Evolutionary conservation across 1,140 invertebrate genomes (phyloP).

Genomic region (Saccostrea echinata): DNA sequence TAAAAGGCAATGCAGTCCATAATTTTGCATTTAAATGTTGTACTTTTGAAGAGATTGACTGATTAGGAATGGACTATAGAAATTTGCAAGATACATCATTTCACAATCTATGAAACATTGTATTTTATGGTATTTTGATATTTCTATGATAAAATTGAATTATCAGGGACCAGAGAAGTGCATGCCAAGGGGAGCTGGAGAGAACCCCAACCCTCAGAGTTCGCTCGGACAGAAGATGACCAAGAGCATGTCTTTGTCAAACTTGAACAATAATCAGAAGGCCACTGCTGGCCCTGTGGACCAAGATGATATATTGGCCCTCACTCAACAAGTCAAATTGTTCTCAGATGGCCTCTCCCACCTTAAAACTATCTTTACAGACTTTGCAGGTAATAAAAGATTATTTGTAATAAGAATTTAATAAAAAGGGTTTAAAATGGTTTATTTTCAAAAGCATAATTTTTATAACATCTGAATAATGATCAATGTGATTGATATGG

Average conservation of each 20-base stretch:
- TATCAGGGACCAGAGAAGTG: slow-evolving; percentile 25
- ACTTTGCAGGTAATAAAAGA: slow-evolving; percentile 76
- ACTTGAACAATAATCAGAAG: slow-evolving; percentile 63
- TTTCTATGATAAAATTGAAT: not conserved
- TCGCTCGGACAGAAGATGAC: slow-evolving; percentile 46
- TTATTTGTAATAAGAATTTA: not conserved
- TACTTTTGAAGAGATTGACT: too few species aligned
- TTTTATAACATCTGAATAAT: not conserved
- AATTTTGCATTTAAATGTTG: too few species aligned
- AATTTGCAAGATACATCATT: too few species aligned
- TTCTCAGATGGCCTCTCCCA: slow-evolving; percentile 82
- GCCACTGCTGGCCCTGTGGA: slow-evolving; percentile 74
- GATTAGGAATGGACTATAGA: too few species aligned
- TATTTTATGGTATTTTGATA: too few species aligned
- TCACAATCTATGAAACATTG: too few species aligned
- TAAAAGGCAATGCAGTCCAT: too few species aligned
- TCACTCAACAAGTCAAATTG: slow-evolving; percentile 82
- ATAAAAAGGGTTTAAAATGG: not conserved
- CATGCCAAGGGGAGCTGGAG: not conserved
- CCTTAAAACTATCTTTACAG: slow-evolving; percentile 80
- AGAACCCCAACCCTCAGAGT: not conserved
- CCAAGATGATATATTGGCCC: slow-evolving; percentile 82
- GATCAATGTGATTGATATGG: not conserved
- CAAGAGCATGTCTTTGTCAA: slow-evolving; percentile 71
- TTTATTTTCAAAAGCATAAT: not conserved